phyloP scores from a whole-genome alignment of 2,888 invertebrate genomes.

The Apamea monoglypha region DNA sequence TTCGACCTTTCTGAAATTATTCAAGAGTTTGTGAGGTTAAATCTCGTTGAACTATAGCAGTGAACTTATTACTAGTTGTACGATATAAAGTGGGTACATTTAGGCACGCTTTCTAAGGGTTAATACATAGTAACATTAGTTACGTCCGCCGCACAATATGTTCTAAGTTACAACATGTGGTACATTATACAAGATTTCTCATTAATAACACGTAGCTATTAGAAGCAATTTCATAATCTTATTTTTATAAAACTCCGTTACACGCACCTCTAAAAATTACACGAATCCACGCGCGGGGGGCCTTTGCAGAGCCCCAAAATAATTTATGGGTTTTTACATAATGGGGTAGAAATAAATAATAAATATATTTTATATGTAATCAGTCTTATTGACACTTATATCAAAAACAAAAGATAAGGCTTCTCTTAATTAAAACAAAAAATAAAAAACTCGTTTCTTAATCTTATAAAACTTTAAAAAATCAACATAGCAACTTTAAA shows the following conservation, averaged over 20 bases:
- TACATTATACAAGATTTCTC: background rate
- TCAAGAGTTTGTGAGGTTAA: background rate
- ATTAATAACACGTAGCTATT: background rate
- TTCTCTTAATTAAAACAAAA: too few species aligned
- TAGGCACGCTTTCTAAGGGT: conserved; percentile 1
- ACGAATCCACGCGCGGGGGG: too few species aligned
- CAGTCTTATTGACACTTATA: too few species aligned
- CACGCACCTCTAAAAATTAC: too few species aligned
- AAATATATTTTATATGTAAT: too few species aligned
- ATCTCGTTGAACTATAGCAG: conserved; percentile 4
- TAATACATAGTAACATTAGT: conserved; percentile 18
- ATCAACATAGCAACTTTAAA: too few species aligned
- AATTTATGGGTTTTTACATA: too few species aligned
- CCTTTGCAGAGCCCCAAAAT: too few species aligned
- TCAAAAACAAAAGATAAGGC: too few species aligned
- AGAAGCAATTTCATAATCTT: background rate
- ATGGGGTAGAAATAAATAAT: too few species aligned
- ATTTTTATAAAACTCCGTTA: background rate
- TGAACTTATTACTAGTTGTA: conserved; percentile 18
- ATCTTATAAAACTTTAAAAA: too few species aligned
- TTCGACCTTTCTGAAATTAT: background rate
- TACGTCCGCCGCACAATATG: conserved; percentile 1
- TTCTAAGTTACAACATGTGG: conserved; percentile 3
- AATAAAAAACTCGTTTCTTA: too few species aligned
- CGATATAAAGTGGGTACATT: conserved; percentile 6